Conservation (phyloP, 2,797 vertebrate species). For the Enteromius thamalakanensis region DNA sequence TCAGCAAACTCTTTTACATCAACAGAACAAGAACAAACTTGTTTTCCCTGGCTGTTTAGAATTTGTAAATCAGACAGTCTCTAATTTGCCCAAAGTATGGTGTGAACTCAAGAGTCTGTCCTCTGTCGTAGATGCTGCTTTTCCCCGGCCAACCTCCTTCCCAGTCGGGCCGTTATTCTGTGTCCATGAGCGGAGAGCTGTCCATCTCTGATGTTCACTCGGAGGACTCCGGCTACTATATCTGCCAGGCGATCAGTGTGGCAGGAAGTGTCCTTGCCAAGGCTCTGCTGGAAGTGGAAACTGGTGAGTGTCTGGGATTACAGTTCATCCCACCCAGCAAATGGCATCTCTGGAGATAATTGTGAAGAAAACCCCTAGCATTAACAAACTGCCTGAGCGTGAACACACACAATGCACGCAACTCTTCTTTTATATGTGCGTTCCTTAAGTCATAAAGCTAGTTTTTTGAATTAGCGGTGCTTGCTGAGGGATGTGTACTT, state of each 20-base stretch:
- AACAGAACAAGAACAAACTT: neutral
- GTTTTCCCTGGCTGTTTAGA: conserved; percentile 15
- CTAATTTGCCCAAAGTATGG: conserved; percentile 34
- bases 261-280: conserved; percentile 91
- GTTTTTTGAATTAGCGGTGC: conserved; percentile 9
- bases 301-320: conserved; percentile 73
- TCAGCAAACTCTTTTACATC: neutral
- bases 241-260: conserved; percentile 96
- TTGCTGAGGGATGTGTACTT: neutral
- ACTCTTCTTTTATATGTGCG: neutral
- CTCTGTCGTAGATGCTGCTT: conserved; percentile 82
- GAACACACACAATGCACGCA: neutral
- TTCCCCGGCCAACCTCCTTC: conserved; percentile 88
- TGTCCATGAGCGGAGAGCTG: conserved; percentile 88
- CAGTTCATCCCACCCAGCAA: conserved; percentile 39
- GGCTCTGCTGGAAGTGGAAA: conserved; percentile 86
- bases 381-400: conserved; percentile 5
- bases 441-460: neutral
- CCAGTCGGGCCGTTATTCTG: conserved; percentile 83
- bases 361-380: conserved; percentile 30
- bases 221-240: conserved; percentile 89
- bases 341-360: conserved; percentile 36
- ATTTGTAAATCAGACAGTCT: conserved; percentile 19
- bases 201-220: conserved; percentile 83
- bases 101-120: conserved; percentile 46